phyloP scores from a whole-genome alignment of 2,113 vertebrate genomes.

The Pomatorhinus ruficollis region DNA sequence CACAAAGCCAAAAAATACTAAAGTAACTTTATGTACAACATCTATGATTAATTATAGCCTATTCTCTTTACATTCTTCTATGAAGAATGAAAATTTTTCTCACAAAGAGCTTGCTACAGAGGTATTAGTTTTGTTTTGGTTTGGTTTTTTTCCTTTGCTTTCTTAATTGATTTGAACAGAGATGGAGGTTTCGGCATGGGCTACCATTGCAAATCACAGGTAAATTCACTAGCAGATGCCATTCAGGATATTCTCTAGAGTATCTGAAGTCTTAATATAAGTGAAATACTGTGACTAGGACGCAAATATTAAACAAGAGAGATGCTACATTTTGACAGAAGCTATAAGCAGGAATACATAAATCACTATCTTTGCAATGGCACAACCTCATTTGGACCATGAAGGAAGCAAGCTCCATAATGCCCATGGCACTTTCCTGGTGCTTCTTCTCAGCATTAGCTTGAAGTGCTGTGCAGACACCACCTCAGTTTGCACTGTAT shows the following conservation, averaged over 20 bases:
- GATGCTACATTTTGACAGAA: background rate
- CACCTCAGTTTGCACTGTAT: background rate
- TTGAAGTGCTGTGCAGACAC: background rate
- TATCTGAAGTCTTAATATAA: background rate
- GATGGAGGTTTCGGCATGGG: background rate
- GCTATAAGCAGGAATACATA: background rate
- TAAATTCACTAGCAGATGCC: background rate
- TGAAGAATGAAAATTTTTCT: background rate
- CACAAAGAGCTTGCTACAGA: background rate
- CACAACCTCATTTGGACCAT: background rate
- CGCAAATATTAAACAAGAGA: background rate
- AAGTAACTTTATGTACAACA: background rate
- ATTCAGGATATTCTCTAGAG: background rate
- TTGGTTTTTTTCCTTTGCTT: background rate
- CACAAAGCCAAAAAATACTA: background rate
- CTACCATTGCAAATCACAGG: background rate
- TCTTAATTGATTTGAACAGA: background rate
- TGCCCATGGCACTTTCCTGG: background rate
- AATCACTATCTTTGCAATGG: background rate
- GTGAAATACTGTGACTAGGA: background rate
- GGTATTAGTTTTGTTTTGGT: background rate
- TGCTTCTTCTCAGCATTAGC: background rate
- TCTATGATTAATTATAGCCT: background rate
- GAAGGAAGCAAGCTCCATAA: background rate
- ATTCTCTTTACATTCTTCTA: background rate